These are phyloP conservation scores for Nanorana parkeri DNA, from an alignment of 2,113 vertebrate species.

Conservation along the genomic window DNA sequence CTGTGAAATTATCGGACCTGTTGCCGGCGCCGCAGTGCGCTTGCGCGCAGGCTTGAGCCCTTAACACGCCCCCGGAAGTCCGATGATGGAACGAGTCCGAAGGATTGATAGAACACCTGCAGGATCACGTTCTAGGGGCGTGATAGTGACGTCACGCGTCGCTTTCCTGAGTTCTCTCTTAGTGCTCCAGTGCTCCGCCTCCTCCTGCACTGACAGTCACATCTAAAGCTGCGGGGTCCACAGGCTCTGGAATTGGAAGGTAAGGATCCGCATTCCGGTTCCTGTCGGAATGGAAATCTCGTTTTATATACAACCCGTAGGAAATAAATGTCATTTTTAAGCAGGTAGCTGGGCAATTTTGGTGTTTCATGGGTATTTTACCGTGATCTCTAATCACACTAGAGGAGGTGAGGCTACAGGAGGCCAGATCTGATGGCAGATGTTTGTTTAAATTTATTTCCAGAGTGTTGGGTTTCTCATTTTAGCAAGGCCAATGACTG, in stretches of 20 bases:
- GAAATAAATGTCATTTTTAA: no score
- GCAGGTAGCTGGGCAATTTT: no score
- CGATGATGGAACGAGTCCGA: no score
- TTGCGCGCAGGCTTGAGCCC: no score
- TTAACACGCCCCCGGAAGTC: no score
- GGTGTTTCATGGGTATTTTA: no score
- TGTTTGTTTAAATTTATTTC: neutral
- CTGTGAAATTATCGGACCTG: no score
- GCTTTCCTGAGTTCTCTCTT: neutral
- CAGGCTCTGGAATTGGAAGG: conserved; percentile 15
- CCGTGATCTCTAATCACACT: neutral
- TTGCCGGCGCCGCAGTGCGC: no score
- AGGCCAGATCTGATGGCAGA: neutral
- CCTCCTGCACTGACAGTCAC: conserved; percentile 39
- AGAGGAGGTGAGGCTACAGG: neutral
- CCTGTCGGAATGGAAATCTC: no score
- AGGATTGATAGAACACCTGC: no score
- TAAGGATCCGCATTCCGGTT: neutral
- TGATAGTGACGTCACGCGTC: conserved; percentile 14
- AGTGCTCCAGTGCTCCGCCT: neutral
- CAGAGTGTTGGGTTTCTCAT: neutral
- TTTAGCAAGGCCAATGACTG: neutral
- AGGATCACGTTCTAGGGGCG: no score
- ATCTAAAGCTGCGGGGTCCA: conserved; percentile 1
- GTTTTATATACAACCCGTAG: no score